Conservation (phyloP, 2,113 vertebrate genomes). For the Galbula dea region DNA sequence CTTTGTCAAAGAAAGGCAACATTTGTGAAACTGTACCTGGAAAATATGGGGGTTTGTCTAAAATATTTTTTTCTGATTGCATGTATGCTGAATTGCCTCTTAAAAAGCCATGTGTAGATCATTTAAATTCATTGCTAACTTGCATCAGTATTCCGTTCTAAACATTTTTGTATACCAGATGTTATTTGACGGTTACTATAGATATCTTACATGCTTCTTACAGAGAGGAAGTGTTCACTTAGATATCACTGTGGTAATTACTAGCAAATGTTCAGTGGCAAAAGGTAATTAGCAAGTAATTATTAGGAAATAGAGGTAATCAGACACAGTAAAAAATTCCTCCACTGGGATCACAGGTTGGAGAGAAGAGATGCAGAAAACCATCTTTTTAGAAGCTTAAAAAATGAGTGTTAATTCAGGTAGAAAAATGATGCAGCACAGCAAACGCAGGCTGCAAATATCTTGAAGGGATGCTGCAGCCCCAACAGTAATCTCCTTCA, state of each 20-base stretch:
- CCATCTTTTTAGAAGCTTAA: not conserved
- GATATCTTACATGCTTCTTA: not conserved
- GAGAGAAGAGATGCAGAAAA: not conserved
- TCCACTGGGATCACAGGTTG: not conserved
- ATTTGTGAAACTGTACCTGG: not conserved
- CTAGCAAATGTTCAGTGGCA: not conserved
- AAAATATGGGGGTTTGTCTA: not conserved
- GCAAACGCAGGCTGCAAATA: not conserved
- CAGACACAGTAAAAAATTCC: not conserved
- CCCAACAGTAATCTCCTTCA: not conserved
- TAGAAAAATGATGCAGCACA: not conserved
- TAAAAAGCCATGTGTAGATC: not conserved
- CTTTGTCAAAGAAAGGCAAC: not conserved
- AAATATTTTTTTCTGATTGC: not conserved
- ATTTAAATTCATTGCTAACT: not conserved
- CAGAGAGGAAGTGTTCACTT: not conserved
- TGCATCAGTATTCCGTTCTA: not conserved
- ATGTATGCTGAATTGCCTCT: not conserved
- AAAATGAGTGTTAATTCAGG: not conserved
- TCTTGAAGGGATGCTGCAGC: not conserved
- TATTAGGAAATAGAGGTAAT: conserved; percentile 5
- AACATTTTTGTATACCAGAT: not conserved
- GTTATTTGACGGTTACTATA: not conserved
- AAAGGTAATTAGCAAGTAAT: conserved; percentile 40
- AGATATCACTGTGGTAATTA: not conserved